Base-by-base conservation (phyloP, 2,888 invertebrate genomes). In the Plagodis pulveraria region DNA sequence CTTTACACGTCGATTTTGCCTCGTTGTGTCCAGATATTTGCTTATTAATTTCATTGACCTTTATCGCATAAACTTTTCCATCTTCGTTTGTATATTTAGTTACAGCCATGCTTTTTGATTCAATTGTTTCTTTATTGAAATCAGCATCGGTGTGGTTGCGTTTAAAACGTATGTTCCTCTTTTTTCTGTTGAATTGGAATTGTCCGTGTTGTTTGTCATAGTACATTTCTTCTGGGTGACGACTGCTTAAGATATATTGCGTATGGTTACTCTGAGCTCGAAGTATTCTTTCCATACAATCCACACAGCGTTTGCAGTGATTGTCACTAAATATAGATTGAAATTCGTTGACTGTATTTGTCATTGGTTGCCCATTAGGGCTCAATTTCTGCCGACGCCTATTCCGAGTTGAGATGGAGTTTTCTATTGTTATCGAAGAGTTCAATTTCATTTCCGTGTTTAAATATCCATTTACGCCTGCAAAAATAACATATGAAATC, bases 201-300 rank as follows among this genome's bases (percentile, higher is more conserved):
- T 36, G 0, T 50, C 44, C 42, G 12, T 65, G 65, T 6, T 77
- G 44, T 6, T 77, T 51, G 46, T 80, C 73, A 35, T 78, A 69
- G 40, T 73, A 67, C n/a, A 78, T 33, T 43, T 78, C 73, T 9
- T 77, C 66, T 6, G 56, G 35, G 46, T 55, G 66, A 9, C 62
- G 61, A 33, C 52, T 62, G 34, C 70, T 65, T 7, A 66, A 2
- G 8, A 53, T 56, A 32, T 67, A 58, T 8, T 10, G 5, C 48
- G 36, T 49, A n/a, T 72, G 64, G 0, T 33, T 11, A 63, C 70
- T 80, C n/a, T 75, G 67, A 0, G 77, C 74, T 71, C 73, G 79
- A 2, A 86, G 69, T 8, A 80, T 80, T 62, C 71, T 68, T 58
- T 83, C 79, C 81, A 88, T 87, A 56, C 89, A 89, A 34, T 51